Evolutionary conservation across 23 tunicate genomes (phyloP), one percentile per base, ranked within the genome.

Genomic region (Botrylloides violaceus): DNA sequence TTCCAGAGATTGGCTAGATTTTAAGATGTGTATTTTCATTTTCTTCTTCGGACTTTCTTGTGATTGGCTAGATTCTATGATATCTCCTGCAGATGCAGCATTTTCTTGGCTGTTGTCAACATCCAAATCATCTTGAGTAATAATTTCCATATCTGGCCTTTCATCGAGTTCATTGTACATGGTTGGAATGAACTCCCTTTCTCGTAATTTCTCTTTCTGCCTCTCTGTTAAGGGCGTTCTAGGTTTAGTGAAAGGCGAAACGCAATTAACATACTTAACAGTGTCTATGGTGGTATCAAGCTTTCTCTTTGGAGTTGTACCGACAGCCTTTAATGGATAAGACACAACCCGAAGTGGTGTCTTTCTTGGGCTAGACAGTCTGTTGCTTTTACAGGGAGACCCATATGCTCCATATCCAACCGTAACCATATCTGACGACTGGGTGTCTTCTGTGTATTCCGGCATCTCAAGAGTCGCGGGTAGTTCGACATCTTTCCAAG

Each of bases 81-180:
- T 56, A 36, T 15, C 74, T 43, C 15, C 53, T 9, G 53, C 53
- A 43, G 15, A 9, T 9, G 53, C 9, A 31, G 33, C 33, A 9
- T 29, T 58, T 31, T 28, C 70, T 9, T 63, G 70, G 4, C 34
- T 63, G 62, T 58, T 29, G 7, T 27, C 70, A 0, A 37, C 74
- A 60, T 60, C 65, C n/a, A n/a, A n/a, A n/a, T n/a, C n/a, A n/a
- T n/a, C n/a, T n/a, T n/a, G n/a, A n/a, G n/a, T n/a, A n/a, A n/a
- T n/a, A 35, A 68, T 68, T 68, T 68, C 58, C 37, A 20, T 38
- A 18, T 68, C 58, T 43, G 36, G 58, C 57, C 37, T 68, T 1
- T 68, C 58, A 22, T 68, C 74, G n/a, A 68, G 28, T 23, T 68
- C 74, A 28, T 68, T 68, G 2, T 68, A 68, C 74, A 68, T 68